Evolutionary conservation across 2,888 invertebrate genomes (phyloP).

Genomic region (Macaria notata): DNA sequence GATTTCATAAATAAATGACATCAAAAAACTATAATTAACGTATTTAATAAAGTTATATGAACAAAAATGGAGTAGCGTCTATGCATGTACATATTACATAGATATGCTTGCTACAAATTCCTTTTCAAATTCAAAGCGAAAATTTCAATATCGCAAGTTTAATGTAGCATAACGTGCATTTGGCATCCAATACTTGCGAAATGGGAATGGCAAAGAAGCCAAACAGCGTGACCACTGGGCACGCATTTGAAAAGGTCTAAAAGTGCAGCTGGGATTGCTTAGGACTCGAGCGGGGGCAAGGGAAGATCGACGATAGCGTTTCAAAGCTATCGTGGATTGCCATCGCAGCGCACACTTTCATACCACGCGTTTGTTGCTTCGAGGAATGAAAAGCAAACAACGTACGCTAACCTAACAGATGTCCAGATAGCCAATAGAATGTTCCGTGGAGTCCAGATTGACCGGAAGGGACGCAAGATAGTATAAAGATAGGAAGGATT

Average conservation of each 20-base stretch:
- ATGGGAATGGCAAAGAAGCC: conserved; percentile 7
- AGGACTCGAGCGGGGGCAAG: conserved; percentile 45
- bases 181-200: background rate
- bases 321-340: conserved; percentile 74
- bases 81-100: too few species aligned
- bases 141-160: conserved; percentile 1
- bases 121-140: background rate
- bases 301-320: conserved; percentile 61
- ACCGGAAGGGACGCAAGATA: conserved; percentile 46
- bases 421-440: conserved; percentile 79
- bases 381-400: conserved; percentile 80
- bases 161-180: conserved; percentile 1
- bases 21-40: too few species aligned
- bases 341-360: conserved; percentile 67
- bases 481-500: conserved; percentile 20
- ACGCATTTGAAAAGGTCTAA: conserved; percentile 35
- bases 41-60: too few species aligned
- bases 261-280: conserved; percentile 45
- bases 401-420: conserved; percentile 73
- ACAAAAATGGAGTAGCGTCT: too few species aligned
- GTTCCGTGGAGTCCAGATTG: conserved; percentile 44
- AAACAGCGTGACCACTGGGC: conserved; percentile 32
- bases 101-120: too few species aligned
- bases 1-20: too few species aligned
- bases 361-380: conserved; percentile 66